Percentiles rank a stretch among this genome's conserved stretches.
These are phyloP conservation scores for Drosophila planitibia DNA, from an alignment of 2,888 invertebrate species.

Conservation along the genomic window DNA sequence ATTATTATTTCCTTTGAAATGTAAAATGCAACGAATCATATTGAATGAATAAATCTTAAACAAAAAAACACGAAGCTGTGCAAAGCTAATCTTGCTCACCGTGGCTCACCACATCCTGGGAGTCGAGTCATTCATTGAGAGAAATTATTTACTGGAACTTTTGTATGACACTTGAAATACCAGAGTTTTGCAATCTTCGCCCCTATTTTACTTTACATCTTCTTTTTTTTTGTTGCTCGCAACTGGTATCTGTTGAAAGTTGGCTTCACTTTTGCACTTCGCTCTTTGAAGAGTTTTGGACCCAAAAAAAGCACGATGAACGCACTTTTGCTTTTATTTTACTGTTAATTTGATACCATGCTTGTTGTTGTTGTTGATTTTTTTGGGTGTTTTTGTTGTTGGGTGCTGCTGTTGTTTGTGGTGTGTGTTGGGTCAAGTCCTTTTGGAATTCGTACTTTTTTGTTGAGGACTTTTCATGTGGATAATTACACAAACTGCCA, in stretches of 20 bases:
- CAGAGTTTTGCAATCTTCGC: conserved; percentile 30
- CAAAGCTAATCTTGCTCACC: neutral
- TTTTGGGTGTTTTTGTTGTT: conserved; percentile 15
- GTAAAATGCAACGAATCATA: neutral
- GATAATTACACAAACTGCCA: conserved; percentile 78
- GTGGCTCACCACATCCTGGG: conserved; percentile 2
- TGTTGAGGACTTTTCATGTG: conserved; percentile 72
- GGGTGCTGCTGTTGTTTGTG: conserved; percentile 13
- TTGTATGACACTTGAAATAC: conserved; percentile 48
- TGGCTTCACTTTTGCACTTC: conserved; percentile 68
- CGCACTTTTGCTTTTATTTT: conserved; percentile 70
- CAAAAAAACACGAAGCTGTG: neutral
- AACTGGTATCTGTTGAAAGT: conserved; percentile 57
- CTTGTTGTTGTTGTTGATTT: conserved; percentile 20
- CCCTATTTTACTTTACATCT: conserved; percentile 16
- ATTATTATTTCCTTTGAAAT: neutral
- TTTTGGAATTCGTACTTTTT: conserved; percentile 48
- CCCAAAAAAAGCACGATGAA: conserved; percentile 48
- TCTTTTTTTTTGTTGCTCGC: conserved; percentile 2
- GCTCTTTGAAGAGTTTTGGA: conserved; percentile 37
- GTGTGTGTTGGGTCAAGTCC: conserved; percentile 47
- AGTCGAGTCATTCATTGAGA: conserved; percentile 3
- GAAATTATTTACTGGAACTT: conserved; percentile 38
- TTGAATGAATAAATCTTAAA: neutral
- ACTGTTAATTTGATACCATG: conserved; percentile 74